Evolutionary conservation across 2,888 invertebrate species (phyloP), one percentile per base, ranked within the genome.

Genomic region (Pollenia angustigena): DNA sequence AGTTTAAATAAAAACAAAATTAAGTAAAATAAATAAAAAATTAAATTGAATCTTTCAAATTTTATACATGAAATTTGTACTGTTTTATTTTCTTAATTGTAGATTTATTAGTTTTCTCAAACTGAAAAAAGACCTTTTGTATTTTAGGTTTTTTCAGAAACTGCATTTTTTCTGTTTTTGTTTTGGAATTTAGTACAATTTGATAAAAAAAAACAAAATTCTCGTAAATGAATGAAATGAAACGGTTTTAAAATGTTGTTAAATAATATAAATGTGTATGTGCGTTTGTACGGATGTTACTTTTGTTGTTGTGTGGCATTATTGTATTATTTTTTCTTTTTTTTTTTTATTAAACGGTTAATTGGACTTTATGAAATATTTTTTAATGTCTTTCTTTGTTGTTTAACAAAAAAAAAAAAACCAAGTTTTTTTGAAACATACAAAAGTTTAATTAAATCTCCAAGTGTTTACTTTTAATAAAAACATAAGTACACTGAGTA

Each of bases 301-400:
- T 40, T 1, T 52, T 68, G 50, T 52, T 52, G 4, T 32, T 58
- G n/a, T 23, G 10, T 23, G 42, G 44, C 56, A 23, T 58, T 46
- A 10, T 32, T 46, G 10, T n/a, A 10, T 68, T 68, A 11, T 48
- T 23, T 23, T 12, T 50, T 18, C 18, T 18, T 12, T 7, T 10
- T 46, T 10, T 46, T 54, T 76, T 66, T 40, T 50, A 16, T 50
- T 60, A 75, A 83, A 86, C 83, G 80, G 83, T 83, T 86, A 81
- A 83, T 80, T 50, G 50, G 74, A 71, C 69, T 81, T 79, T 74
- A 79, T 60, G 69, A 71, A 52, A 68, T 62, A 42, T 48, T 78
- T 85, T 85, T 81, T 32, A 72, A 76, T 75, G 80, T 18, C 18
- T 71, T 75, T 69, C 62, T 54, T 58, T 75, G 48, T 82, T 62